Evolutionary conservation across 2,888 invertebrate genomes (phyloP), one percentile per base, ranked within the genome.

Genomic region (Deilephila porcellus): DNA sequence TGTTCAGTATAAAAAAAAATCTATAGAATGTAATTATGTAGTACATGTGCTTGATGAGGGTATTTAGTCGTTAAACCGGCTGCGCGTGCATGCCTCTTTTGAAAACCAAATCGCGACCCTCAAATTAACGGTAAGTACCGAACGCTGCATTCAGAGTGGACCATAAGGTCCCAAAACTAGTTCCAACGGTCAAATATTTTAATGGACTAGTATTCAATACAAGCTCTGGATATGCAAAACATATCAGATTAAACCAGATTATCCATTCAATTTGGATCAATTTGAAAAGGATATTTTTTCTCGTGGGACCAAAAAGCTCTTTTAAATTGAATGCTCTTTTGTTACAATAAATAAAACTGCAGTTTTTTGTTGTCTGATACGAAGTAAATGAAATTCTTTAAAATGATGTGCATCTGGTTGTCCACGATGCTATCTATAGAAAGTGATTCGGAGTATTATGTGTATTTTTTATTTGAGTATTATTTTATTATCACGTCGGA

Each of bases 121-220:
- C 83, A 73, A 79, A 82, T 81, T 89, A 90, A 91, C 90, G 89
- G 90, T 90, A 86, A 85, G 77, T 80, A 77, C 81, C 79, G 83
- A 85, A 80, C 84, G 81, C 85, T 88, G 86, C 86, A 88, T 82
- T 81, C 78, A 84, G 78, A 81, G 81, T 77, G 81, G 76, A 82
- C 80, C 81, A 85, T 85, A 85, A 84, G 82, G 82, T 79, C 80
- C 78, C 76, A 76, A 80, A 83, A 83, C 89, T 84, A 85, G 85
- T 86, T 80, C 52, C 86, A 91, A 92, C 92, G 89, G 90, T 87
- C 85, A 81, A 79, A 80, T 77, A 81, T 80, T 80, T 71, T 11
- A 32, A 74, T 59, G 20, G 56, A 71, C 52, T 71, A 60, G 25
- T 17, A 29, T 45, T 25, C 25, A 29, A 64, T 52, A 25, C 52